Percentiles rank a stretch among this genome's conserved stretches.
Evolutionary conservation across 2,888 invertebrate species (phyloP).

Genomic region (Drosophila dives): DNA sequence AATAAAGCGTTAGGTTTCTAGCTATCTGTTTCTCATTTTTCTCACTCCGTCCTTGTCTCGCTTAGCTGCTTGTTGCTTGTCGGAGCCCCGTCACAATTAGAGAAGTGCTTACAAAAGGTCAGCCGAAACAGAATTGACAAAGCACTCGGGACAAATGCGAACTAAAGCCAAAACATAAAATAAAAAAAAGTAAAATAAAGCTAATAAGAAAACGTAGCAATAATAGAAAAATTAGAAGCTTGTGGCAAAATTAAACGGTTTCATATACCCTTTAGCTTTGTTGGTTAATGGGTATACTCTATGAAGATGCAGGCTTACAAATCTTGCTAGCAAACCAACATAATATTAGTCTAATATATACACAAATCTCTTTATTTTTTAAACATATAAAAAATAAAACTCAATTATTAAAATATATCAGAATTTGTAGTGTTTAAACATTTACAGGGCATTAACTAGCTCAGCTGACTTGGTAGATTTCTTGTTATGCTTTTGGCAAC

Average conservation of each 20-base stretch:
- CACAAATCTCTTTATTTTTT: neutral
- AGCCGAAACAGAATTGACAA: slow-evolving; percentile 64
- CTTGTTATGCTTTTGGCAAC: slow-evolving; percentile 53
- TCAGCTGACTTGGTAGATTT: slow-evolving; percentile 27
- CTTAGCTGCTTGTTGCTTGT: slow-evolving; percentile 48
- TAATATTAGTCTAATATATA: neutral
- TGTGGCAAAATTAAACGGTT: slow-evolving; percentile 76
- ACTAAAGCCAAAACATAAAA: slow-evolving; percentile 35
- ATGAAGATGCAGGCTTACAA: neutral
- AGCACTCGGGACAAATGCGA: slow-evolving; percentile 59
- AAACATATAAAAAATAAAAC: fast-evolving
- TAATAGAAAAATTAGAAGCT: slow-evolving; percentile 73
- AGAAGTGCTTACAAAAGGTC: slow-evolving; percentile 76
- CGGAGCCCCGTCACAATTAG: slow-evolving; percentile 67
- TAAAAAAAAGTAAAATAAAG: slow-evolving; percentile 51
- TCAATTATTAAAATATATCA: neutral
- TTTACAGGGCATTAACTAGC: slow-evolving; percentile 24
- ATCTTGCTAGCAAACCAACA: neutral
- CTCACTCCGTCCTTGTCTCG: slow-evolving; percentile 2
- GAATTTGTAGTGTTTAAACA: neutral
- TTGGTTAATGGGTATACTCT: neutral
- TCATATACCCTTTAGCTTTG: slow-evolving; percentile 24
- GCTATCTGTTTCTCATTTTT: slow-evolving; percentile 3
- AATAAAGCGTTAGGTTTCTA: slow-evolving; percentile 49
- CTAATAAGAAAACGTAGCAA: slow-evolving; percentile 67